These are phyloP conservation scores for Enteromius afrohamiltoni DNA, from an alignment of 2,797 vertebrate genomes.

Conservation along the genomic window DNA sequence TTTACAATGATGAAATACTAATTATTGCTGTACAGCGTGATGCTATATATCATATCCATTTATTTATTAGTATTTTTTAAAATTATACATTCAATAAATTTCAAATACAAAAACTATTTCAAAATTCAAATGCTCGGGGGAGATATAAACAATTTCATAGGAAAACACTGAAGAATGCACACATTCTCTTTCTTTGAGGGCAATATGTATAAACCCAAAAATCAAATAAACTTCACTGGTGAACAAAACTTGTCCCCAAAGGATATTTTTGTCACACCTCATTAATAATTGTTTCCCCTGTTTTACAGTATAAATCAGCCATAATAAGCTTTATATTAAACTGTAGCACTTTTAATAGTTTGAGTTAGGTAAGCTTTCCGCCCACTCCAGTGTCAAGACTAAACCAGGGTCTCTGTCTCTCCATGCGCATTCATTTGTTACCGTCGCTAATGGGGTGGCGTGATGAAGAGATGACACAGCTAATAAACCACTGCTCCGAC, in stretches of 20 bases:
- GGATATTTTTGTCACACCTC: conserved; percentile 67
- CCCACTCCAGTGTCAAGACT: conserved; percentile 57
- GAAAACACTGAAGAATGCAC: too few relatives aligned
- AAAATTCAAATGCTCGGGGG: too few relatives aligned
- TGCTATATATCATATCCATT: too few relatives aligned
- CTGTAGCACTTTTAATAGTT: conserved; percentile 70
- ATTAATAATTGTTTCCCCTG: conserved; percentile 68
- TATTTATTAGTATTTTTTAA: too few relatives aligned
- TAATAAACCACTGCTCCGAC: conserved; percentile 70
- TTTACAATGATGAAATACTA: too few relatives aligned
- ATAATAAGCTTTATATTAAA: conserved; percentile 71
- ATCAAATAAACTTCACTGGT: background rate
- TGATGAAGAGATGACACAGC: conserved; percentile 74
- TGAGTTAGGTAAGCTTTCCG: conserved; percentile 64
- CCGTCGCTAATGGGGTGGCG: conserved; percentile 51
- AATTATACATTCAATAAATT: too few relatives aligned
- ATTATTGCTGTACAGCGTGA: too few relatives aligned
- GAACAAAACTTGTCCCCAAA: conserved; percentile 52
- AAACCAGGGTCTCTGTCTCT: conserved; percentile 16
- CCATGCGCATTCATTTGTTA: conserved; percentile 28
- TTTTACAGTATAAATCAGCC: conserved; percentile 69
- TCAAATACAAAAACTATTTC: too few relatives aligned
- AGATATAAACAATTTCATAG: too few relatives aligned
- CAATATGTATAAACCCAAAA: background rate
- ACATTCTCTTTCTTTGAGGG: too few relatives aligned